These are phyloP conservation scores for Panulirus ornatus DNA, from an alignment of 1,140 invertebrate species.

Conservation along the genomic window DNA sequence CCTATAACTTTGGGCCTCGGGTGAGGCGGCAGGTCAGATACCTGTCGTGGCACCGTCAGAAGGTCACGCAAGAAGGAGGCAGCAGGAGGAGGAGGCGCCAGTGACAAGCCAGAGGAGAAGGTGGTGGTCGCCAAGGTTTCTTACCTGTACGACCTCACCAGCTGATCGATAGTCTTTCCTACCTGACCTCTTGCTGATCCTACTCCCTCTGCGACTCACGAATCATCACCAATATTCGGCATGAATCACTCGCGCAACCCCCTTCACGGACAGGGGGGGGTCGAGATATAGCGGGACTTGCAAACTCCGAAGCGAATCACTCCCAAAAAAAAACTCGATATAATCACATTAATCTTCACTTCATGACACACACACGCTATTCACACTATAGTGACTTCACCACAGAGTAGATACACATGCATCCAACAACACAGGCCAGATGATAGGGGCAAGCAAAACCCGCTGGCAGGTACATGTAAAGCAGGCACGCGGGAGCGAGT, in stretches of 20 bases:
- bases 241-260: not conserved
- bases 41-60: not conserved
- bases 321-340: not conserved
- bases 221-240: not conserved
- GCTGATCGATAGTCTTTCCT: not conserved
- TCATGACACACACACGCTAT: not conserved
- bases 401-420: not conserved
- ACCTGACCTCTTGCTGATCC: not conserved
- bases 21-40: not conserved
- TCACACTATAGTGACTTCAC: not conserved
- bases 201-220: not conserved
- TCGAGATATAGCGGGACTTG: not conserved
- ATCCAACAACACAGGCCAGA: conserved; percentile 14
- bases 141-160: not conserved
- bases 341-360: not conserved
- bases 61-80: no score
- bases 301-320: not conserved
- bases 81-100: no score
- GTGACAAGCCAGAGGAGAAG: not conserved
- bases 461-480: not conserved
- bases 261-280: not conserved
- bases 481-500: conserved; percentile 20
- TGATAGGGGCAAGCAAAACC: conserved; percentile 19
- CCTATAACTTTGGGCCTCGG: not conserved
- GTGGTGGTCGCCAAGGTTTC: not conserved